Base-by-base conservation (phyloP, 2,113 vertebrate genomes). In the Tichodroma muraria region DNA sequence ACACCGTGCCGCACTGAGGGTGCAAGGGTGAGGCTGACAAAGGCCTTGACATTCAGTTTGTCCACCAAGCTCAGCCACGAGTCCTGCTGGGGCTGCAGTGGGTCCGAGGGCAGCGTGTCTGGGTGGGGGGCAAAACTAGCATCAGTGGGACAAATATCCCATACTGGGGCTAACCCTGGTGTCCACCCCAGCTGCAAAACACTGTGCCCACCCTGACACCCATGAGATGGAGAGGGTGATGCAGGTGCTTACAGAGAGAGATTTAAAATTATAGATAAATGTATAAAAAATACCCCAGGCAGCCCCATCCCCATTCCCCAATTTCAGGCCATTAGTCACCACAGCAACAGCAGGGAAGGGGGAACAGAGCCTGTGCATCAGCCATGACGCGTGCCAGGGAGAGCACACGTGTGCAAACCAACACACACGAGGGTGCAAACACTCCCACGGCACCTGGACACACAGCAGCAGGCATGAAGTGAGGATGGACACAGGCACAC, bases 31-130 rank as follows among this genome's bases (percentile, higher is more conserved):
- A 99, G 97, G 97, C 98, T 99, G 90, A 99, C 98, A 1, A 99
- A 99, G 10, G 99, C 98, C 86, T 99, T 99, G 96, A 99, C 98
- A 10, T 99, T 99, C 38, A 99, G 97, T 87, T 98, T 98, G 96
- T 99, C 99, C 53, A 99, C 98, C 91, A 99, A 97, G 33, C 98
- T 98, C 79, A 99, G 92, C 99, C 99, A 99, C 0, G 98, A 98
- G 85, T 99, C 98, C 21, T 98, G 98, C 95, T 98, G 98, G 42
- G 98, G 92, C 94, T 99, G 98, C 63, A 99, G 98, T 0, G 99
- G 99, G 90, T 99, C 99, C 0, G 98, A 98, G 1, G 99, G 99
- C 60, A 99, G 96, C 8, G 76, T 76, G 45, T 98, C 99, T 99
- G 91, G 3, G 37, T 57, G 30, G 21, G 65, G 35, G 16, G 10